Conservation (phyloP, 2,888 invertebrate genomes). For the Dusona sp. region DNA sequence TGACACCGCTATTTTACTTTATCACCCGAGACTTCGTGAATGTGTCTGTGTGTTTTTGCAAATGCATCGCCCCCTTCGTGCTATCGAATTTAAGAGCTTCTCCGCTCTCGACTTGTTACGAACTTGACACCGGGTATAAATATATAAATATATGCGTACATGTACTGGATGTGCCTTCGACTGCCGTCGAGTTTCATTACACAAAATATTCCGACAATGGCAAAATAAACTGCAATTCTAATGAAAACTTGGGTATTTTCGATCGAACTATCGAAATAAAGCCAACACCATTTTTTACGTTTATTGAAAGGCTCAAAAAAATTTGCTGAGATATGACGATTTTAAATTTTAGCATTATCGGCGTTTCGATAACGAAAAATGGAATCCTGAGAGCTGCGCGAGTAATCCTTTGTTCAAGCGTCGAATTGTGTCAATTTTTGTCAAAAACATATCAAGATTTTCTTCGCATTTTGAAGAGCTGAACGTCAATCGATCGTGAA, state of each 20-base stretch:
- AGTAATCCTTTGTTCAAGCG: too few species aligned
- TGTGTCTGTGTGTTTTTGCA: conserved; percentile 35
- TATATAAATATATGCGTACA: neutral
- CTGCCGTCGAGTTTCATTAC: neutral
- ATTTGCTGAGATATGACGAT: neutral
- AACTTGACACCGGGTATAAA: conserved; percentile 69
- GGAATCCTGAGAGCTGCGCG: too few species aligned
- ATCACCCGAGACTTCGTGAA: neutral
- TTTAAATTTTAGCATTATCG: neutral
- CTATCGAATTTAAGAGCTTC: conserved; percentile 43
- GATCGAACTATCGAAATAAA: neutral
- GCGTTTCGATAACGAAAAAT: neutral
- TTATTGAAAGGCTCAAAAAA: too few species aligned
- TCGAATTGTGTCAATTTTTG: too few species aligned
- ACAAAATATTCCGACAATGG: neutral
- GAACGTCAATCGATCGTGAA: too few species aligned
- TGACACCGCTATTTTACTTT: conserved; percentile 21
- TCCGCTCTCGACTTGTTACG: conserved; percentile 10
- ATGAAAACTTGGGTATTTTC: neutral
- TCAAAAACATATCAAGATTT: too few species aligned
- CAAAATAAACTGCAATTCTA: neutral
- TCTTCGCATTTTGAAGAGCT: too few species aligned
- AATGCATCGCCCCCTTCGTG: conserved; percentile 19
- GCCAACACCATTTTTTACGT: too few species aligned
- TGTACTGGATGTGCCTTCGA: neutral